phyloP scores from a whole-genome alignment of 2,888 invertebrate genomes.

The Leptinotarsa haldemani region DNA sequence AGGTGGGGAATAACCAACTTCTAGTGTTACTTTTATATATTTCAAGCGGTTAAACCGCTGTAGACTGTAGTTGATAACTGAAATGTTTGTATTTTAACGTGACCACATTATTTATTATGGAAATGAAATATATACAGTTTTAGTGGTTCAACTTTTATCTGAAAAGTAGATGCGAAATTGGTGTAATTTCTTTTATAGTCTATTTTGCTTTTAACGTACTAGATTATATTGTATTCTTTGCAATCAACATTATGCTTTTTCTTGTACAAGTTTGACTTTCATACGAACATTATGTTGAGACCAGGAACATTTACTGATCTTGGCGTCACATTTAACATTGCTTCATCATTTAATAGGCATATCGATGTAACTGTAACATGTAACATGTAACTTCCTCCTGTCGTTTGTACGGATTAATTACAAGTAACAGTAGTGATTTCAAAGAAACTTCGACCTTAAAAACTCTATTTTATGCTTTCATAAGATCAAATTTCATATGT shows the following conservation, averaged over 20 bases:
- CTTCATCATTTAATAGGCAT: too few species aligned
- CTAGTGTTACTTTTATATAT: constrained; percentile 38
- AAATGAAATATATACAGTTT: constrained; percentile 42
- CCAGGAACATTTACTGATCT: too few species aligned
- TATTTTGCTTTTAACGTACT: constrained; percentile 32
- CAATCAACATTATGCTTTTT: constrained; percentile 31
- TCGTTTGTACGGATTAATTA: too few species aligned
- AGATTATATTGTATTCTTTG: constrained; percentile 28
- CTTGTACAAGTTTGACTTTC: constrained; percentile 32
- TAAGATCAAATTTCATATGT: too few species aligned
- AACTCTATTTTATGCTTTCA: too few species aligned
- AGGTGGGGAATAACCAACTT: constrained; percentile 35
- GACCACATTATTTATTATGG: constrained; percentile 52
- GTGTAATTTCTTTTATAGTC: constrained; percentile 42
- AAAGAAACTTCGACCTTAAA: too few species aligned
- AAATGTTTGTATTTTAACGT: constrained; percentile 54
- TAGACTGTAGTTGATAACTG: constrained; percentile 41
- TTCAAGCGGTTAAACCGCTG: constrained; percentile 29
- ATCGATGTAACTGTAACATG: too few species aligned
- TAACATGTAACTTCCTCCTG: too few species aligned
- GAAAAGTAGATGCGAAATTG: constrained; percentile 35
- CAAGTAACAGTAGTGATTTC: too few species aligned
- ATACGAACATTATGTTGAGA: too few species aligned
- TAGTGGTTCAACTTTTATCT: constrained; percentile 20
- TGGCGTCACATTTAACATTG: too few species aligned